A percentile compares a stretch with the other conserved stretches of the same genome.
These are phyloP conservation scores for Steinernema scapterisci DNA, from an alignment of 2,888 invertebrate species.

Conservation along the genomic window DNA sequence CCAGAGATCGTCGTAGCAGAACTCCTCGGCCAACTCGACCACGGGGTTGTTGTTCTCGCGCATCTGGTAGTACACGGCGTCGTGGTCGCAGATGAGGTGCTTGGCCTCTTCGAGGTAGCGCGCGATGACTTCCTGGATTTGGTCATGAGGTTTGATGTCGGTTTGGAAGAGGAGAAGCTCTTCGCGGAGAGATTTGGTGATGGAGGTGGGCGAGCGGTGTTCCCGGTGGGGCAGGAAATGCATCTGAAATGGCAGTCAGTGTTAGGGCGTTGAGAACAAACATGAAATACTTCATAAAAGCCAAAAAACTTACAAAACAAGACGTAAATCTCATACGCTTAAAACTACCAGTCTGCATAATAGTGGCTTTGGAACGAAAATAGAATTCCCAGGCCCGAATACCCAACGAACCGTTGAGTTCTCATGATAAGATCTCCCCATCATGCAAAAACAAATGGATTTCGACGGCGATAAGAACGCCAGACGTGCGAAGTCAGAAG, in stretches of 20 bases:
- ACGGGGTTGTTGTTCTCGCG: slow-evolving; percentile 6
- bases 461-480: too few relatives aligned
- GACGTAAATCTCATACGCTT: too few relatives aligned
- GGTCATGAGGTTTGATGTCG: not conserved
- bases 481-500: too few relatives aligned
- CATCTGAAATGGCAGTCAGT: slow-evolving; percentile 22
- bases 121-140: not conserved
- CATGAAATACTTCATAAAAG: too few relatives aligned
- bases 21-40: slow-evolving; percentile 9
- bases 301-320: too few relatives aligned
- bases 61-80: slow-evolving; percentile 1
- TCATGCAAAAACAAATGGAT: too few relatives aligned
- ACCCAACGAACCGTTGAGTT: too few relatives aligned
- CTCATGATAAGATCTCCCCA: too few relatives aligned
- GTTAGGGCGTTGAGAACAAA: too few relatives aligned
- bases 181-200: slow-evolving; percentile 16
- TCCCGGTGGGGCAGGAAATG: slow-evolving; percentile 1
- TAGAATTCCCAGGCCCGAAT: too few relatives aligned
- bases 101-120: slow-evolving; percentile 15
- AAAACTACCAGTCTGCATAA: too few relatives aligned
- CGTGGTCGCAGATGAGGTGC: slow-evolving; percentile 28
- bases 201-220: not conserved
- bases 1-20: slow-evolving; percentile 28
- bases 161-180: slow-evolving; percentile 11
- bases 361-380: too few relatives aligned